Conservation (phyloP, 2,113 vertebrate species). For the Malurus melanocephalus region DNA sequence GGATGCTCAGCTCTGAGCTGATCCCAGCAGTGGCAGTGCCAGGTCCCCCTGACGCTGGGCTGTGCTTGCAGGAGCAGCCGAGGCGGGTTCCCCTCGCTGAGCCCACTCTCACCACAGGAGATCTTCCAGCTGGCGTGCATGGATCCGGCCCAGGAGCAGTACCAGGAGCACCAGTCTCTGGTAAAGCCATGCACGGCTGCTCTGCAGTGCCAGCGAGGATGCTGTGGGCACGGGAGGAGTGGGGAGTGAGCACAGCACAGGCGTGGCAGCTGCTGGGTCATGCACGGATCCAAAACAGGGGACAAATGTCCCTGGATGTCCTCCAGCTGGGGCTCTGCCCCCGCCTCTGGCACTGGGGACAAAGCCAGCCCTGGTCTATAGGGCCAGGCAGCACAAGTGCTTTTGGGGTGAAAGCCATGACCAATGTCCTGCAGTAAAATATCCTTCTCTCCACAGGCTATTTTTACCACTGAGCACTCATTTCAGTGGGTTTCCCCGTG, state of each 20-base stretch:
- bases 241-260: background rate
- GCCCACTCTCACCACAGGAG: conserved; percentile 90
- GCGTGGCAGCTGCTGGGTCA: background rate
- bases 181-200: conserved; percentile 73
- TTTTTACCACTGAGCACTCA: conserved; percentile 25
- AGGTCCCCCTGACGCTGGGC: background rate
- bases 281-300: rapidly evolving
- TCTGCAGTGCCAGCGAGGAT: background rate
- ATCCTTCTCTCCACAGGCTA: conserved; percentile 61
- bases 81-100: conserved; percentile 87
- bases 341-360: background rate
- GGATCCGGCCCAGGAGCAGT: conserved; percentile 75
- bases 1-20: background rate
- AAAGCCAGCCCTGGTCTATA: background rate
- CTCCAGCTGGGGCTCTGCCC: background rate
- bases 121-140: conserved; percentile 87
- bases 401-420: background rate
- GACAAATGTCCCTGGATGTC: background rate
- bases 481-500: conserved; percentile 46
- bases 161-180: conserved; percentile 86
- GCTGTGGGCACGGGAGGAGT: background rate
- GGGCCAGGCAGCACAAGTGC: background rate
- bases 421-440: conserved; percentile 4
- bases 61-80: conserved; percentile 79
- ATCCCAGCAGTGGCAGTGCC: background rate